A percentile compares a stretch with the other conserved stretches of the same genome.
Evolutionary conservation across 2,888 invertebrate species (phyloP).

Genomic region (Andrena dorsata): DNA sequence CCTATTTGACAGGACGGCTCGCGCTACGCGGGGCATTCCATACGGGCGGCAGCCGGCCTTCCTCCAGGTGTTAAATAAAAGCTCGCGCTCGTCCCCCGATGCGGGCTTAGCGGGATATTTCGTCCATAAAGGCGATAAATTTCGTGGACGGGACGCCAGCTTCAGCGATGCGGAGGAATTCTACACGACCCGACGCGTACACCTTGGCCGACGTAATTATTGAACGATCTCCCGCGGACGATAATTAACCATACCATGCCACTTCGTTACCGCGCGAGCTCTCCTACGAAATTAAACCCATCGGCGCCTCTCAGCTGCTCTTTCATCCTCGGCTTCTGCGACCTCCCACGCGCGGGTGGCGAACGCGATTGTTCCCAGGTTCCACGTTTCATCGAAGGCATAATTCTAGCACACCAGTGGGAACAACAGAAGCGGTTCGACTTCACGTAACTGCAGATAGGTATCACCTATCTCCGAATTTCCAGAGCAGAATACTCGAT

Average conservation of each 20-base stretch:
- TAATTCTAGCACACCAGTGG: too few relatives aligned
- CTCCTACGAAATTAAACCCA: neutral
- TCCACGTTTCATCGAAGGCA: conserved; percentile 18
- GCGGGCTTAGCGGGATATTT: conserved; percentile 44
- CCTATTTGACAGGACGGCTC: conserved; percentile 43
- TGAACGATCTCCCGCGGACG: neutral
- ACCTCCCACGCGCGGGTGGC: neutral
- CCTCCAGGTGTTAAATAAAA: conserved; percentile 50
- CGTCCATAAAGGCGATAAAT: conserved; percentile 24
- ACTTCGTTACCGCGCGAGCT: neutral
- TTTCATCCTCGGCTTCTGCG: conserved; percentile 3
- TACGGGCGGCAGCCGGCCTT: neutral
- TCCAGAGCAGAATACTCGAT: neutral
- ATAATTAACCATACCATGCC: conserved; percentile 5
- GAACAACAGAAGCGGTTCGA: too few relatives aligned
- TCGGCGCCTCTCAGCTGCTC: neutral
- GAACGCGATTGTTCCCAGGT: conserved; percentile 2
- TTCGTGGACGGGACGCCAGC: neutral
- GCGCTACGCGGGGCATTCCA: conserved; percentile 21
- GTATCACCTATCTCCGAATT: neutral
- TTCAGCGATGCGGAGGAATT: neutral
- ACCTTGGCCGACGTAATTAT: neutral
- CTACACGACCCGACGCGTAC: neutral
- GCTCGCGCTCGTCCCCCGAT: conserved; percentile 15
- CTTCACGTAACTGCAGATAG: too few relatives aligned